phyloP scores from a whole-genome alignment of 2,797 vertebrate genomes.

The Kryptolebias ocellatus region DNA sequence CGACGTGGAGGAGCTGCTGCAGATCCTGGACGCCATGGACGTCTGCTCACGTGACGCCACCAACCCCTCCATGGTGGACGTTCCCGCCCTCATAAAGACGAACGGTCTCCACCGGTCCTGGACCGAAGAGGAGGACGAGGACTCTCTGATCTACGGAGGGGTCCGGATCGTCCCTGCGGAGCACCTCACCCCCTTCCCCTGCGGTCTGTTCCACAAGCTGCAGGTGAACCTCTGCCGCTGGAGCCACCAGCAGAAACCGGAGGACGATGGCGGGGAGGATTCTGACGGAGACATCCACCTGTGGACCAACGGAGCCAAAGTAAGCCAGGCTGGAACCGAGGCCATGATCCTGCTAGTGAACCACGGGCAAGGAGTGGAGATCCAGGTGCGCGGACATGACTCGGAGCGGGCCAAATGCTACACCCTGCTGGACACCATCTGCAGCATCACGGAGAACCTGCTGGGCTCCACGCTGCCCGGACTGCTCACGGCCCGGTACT shows the following conservation, averaged over 20 bases:
- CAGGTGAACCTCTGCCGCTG: slow-evolving; percentile 97
- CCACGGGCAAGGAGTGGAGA: slow-evolving; percentile 95
- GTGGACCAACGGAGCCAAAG: slow-evolving; percentile 93
- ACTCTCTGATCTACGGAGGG: slow-evolving; percentile 90
- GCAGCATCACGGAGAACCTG: slow-evolving; percentile 93
- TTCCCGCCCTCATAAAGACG: slow-evolving; percentile 95
- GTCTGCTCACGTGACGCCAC: slow-evolving; percentile 92
- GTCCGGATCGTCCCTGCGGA: slow-evolving; percentile 93
- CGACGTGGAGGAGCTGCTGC: slow-evolving; percentile 94
- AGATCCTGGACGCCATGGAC: slow-evolving; percentile 97
- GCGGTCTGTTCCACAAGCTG: slow-evolving; percentile 97
- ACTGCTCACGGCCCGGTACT: slow-evolving; percentile 91
- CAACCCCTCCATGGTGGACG: slow-evolving; percentile 94
- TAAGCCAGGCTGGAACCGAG: slow-evolving; percentile 88
- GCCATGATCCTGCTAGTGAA: slow-evolving; percentile 95
- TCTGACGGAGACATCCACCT: slow-evolving; percentile 86
- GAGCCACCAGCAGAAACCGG: slow-evolving; percentile 93
- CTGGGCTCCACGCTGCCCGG: slow-evolving; percentile 92
- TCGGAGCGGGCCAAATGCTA: slow-evolving; percentile 91
- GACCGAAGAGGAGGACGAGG: slow-evolving; percentile 91
- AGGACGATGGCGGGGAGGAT: slow-evolving; percentile 81
- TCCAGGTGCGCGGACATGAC: slow-evolving; percentile 92
- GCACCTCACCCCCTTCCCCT: slow-evolving; percentile 94
- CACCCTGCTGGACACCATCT: slow-evolving; percentile 91
- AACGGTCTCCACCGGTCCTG: slow-evolving; percentile 94